phyloP scores from a whole-genome alignment of 2,797 vertebrate species.

The Fratercula arctica region DNA sequence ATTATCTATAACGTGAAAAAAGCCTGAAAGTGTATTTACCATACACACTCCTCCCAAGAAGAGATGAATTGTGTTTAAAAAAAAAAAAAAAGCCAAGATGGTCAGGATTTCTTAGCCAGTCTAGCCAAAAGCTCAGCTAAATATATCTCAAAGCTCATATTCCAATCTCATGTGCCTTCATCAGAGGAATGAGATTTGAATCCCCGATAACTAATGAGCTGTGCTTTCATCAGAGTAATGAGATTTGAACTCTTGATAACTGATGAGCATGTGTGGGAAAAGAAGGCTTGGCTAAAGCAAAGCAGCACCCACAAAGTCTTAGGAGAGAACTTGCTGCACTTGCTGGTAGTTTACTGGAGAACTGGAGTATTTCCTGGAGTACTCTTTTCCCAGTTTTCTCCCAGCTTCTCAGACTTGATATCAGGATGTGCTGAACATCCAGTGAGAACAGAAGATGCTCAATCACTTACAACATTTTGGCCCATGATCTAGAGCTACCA shows the following conservation, averaged over 20 bases:
- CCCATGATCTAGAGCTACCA: background rate
- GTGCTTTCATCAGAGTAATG: background rate
- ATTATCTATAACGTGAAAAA: background rate
- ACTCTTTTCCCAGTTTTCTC: background rate
- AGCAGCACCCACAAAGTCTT: background rate
- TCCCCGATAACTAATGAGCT: background rate
- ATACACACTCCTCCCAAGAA: background rate
- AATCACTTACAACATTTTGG: background rate
- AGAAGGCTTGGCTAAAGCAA: background rate
- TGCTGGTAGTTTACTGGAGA: background rate
- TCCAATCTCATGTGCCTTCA: background rate
- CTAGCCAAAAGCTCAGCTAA: background rate
- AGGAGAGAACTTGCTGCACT: background rate
- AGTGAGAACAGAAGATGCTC: background rate
- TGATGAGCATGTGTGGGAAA: background rate
- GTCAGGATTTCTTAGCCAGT: background rate
- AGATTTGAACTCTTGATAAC: background rate
- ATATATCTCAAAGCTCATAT: background rate
- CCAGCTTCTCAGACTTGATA: background rate
- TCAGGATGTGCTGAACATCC: background rate
- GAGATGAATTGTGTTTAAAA: background rate
- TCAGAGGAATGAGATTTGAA: background rate
- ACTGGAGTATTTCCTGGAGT: background rate
- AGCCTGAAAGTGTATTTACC: background rate
- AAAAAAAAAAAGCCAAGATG: background rate